Evolutionary conservation across 1,140 invertebrate species (phyloP), one percentile per base, ranked within the genome.

Genomic region (Venturia canescens): DNA sequence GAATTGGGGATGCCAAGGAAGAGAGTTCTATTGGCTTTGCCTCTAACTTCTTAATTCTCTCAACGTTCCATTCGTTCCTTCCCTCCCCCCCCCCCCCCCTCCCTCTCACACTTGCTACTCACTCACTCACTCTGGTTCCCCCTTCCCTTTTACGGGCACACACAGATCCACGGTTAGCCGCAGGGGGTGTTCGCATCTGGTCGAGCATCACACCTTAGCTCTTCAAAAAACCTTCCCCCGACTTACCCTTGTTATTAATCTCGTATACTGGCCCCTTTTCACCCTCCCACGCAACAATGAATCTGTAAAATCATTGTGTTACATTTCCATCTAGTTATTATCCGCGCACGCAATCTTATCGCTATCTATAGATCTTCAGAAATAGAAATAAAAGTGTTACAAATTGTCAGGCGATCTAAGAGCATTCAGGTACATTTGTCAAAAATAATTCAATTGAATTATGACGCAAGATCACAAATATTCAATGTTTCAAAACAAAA

Each of bases 121-220:
- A 23, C 60, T 63, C 60, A 23, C 60, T 63, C 60, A 5, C 60
- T 63, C 60, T 63, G 11, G 11, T 13, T 63, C 60, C 13, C 60
- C 9, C 34, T 34, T 9, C 11, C 27, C 60, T 66, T 7, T 66
- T 13, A 29, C 23, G 27, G 23, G 27, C 15, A 9, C 26, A 23
- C 60, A 23, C 3, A 26, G 11, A 72, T 16, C 50, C 18, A 23
- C 50, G 72, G 74, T 34, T 76, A 76, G 74, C 74, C 74, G 74
- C 74, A 76, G 74, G 74, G 74, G 74, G 74, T 76, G 27, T 29
- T 76, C 70, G 7, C 70, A 72, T 72, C 70, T 72, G 70, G 70
- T 26, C 5, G 38, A 18, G 27, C 74, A 76, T 66, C 74, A 60
- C 44, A 75, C 29, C 72, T 60, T 16, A 9, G 27, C 26, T 29